Percentiles rank a stretch among this genome's conserved stretches.
Evolutionary conservation across 1,140 invertebrate genomes (phyloP).

Genomic region (Drosophila subpulchrella): DNA sequence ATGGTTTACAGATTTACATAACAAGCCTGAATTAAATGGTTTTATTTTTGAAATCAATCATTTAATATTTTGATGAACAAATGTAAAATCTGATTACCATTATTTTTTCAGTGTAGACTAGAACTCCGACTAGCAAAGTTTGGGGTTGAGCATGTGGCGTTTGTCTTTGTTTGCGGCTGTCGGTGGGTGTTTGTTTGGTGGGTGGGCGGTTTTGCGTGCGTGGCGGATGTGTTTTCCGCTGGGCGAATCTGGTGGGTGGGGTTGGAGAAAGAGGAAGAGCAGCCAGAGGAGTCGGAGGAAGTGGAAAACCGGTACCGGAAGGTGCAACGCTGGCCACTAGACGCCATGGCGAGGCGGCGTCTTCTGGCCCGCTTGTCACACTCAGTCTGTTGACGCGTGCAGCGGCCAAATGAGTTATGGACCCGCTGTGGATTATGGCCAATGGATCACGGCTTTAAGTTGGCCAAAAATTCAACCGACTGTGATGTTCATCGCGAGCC

Average conservation of each 20-base stretch:
- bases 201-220: constrained; percentile 7
- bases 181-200: constrained; percentile 38
- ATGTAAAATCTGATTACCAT: background rate
- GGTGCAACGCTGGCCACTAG: constrained; percentile 50
- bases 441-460: constrained; percentile 46
- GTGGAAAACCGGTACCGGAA: constrained; percentile 45
- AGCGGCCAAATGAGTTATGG: constrained; percentile 64
- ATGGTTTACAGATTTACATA: no score
- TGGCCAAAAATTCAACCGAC: constrained; percentile 15
- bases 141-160: constrained; percentile 10
- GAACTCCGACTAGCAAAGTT: constrained; percentile 1
- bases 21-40: no score
- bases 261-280: background rate
- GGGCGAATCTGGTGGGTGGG: constrained; percentile 5
- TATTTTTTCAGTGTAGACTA: constrained; percentile 7
- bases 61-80: no score
- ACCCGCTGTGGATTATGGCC: constrained; percentile 18
- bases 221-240: constrained; percentile 43
- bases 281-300: background rate
- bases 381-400: constrained; percentile 61
- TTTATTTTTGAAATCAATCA: no score
- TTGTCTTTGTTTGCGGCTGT: constrained; percentile 58
- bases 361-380: constrained; percentile 58
- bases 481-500: constrained; percentile 19
- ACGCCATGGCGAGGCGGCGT: constrained; percentile 30